phyloP scores from a whole-genome alignment of 2,113 vertebrate genomes.

The Clarias magur region DNA sequence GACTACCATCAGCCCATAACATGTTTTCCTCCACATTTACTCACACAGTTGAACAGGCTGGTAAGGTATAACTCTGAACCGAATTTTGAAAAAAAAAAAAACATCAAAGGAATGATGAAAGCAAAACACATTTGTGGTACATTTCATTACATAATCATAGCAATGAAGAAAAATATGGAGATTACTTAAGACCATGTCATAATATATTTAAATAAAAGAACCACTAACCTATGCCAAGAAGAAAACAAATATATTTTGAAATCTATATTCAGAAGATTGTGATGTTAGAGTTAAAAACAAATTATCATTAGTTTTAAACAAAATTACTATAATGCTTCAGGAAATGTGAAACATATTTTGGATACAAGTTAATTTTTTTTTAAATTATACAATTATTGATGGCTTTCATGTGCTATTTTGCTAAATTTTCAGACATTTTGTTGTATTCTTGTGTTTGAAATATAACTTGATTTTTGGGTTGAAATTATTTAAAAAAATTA shows the following conservation, averaged over 20 bases:
- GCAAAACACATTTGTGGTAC: not conserved
- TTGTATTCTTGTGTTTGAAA: not conserved
- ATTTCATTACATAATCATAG: not conserved
- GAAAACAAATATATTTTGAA: not conserved
- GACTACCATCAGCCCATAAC: constrained; percentile 38
- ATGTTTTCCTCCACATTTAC: not conserved
- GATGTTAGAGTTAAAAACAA: not conserved
- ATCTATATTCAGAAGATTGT: not conserved
- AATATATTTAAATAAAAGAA: not conserved
- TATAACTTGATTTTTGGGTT: not conserved
- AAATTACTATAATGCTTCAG: not conserved
- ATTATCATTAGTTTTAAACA: not conserved
- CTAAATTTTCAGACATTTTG: not conserved
- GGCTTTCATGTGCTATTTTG: not conserved
- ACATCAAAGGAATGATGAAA: not conserved
- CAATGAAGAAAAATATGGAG: not conserved
- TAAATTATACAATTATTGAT: not conserved
- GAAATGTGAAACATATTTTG: not conserved
- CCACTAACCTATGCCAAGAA: not conserved
- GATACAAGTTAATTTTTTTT: not conserved
- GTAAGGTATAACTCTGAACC: constrained; percentile 1
- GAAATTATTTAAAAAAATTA: not conserved
- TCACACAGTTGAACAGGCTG: not conserved
- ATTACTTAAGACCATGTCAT: not conserved
- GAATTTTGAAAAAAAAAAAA: not conserved